Evolutionary conservation across 1,140 invertebrate genomes (phyloP), one percentile per base, ranked within the genome.

Genomic region (Lanistes nyassanus): DNA sequence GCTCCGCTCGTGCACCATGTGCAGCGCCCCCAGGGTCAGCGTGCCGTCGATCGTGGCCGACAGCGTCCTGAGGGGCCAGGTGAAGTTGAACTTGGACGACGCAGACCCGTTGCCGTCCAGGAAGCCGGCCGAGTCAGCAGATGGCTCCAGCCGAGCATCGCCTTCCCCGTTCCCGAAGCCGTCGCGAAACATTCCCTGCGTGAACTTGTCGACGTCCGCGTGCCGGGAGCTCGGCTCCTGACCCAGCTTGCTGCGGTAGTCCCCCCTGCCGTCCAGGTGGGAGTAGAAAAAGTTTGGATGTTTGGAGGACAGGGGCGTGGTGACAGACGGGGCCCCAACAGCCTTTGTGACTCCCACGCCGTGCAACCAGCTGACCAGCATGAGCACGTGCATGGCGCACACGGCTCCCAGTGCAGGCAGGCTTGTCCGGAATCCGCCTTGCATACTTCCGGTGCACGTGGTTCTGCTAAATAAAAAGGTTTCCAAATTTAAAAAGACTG

Each of bases 1-100:
- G 74, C 90, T 88, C n/a, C 96, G 90, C 80, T 96, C 95, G 90
- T 98, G 97, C 0, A 97, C 94, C 96, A 98, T 98, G 94, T 98
- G 97, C 5, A 98, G 90, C 0, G 95, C 96, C 5, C 97, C 97
- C 0, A 98, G 88, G 13, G 88, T 82, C 51, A 92, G 88, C 79
- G 97, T 93, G 0, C 96, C 96, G 84, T 95, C 94, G 3, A 97
- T 93, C 1, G 94, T 92, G 0, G 95, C 94, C 81, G 96, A 94
- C 69, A 93, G 92, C 82, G 97, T 97, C 3, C 82, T 74, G 37
- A 95, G 92, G 0, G 96, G 96, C 96, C 96, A 97, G 0, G 90
- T 83, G 58, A 84, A 85, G 75, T 89, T 88, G 16, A 80, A 82
- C 70, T 80, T 75, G 39, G 64, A 69, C 19, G 78, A 80, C 36